phyloP scores from a whole-genome alignment of 2,113 vertebrate species.

The Jacana jacana region DNA sequence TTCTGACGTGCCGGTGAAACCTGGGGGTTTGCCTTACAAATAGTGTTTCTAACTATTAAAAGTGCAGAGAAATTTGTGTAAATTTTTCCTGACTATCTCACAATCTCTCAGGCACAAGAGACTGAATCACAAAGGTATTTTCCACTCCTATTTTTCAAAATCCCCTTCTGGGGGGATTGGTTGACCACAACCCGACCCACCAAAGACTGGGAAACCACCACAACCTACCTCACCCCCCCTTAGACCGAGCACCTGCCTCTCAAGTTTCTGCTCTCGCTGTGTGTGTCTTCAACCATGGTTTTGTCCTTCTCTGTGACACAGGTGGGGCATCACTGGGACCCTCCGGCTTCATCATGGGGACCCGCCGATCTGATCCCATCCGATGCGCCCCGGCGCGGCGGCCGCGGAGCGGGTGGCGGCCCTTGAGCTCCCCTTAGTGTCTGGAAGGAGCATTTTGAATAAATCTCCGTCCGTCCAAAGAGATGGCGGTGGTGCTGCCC shows the following conservation, averaged over 20 bases:
- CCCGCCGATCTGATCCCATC: too few relatives aligned
- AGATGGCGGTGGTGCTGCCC: accelerated
- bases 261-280: accelerated
- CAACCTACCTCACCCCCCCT: too few relatives aligned
- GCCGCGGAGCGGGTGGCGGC: neutral
- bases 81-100: neutral
- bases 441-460: neutral
- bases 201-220: accelerated
- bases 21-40: neutral
- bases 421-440: constrained; percentile 65
- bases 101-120: neutral
- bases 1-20: neutral
- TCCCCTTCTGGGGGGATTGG: neutral
- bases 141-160: neutral
- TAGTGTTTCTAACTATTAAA: neutral
- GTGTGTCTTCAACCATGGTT: accelerated
- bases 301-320: neutral
- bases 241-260: accelerated
- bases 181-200: neutral
- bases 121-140: neutral
- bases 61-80: neutral
- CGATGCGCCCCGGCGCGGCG: neutral
- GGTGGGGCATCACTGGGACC: neutral
- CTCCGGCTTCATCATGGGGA: too few relatives aligned
- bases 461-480: accelerated